Evolutionary conservation across 2,797 vertebrate species (phyloP).

Genomic region (Parambassis ranga): DNA sequence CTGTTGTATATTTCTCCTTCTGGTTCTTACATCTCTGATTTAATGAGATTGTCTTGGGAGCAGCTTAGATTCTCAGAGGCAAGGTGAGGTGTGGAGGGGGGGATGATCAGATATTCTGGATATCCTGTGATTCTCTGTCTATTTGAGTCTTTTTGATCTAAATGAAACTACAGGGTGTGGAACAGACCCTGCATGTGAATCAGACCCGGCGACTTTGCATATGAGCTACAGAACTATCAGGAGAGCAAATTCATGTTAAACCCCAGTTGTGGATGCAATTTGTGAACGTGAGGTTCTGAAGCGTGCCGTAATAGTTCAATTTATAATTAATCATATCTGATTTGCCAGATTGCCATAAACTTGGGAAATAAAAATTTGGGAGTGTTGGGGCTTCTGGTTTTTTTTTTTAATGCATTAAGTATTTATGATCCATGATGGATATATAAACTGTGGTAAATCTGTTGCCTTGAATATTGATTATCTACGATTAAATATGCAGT

Average conservation of each 20-base stretch:
- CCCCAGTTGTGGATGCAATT: conserved; percentile 70
- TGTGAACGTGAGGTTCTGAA: conserved; percentile 70
- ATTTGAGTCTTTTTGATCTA: conserved; percentile 77
- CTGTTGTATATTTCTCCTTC: conserved; percentile 43
- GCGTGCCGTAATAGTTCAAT: conserved; percentile 75
- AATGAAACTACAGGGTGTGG: conserved; percentile 72
- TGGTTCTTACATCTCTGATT: conserved; percentile 60
- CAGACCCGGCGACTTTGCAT: conserved; percentile 54
- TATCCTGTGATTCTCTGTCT: conserved; percentile 73
- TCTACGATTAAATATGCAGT: conserved; percentile 93
- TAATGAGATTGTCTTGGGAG: conserved; percentile 69
- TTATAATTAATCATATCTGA: conserved; percentile 94
- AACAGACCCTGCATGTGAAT: conserved; percentile 72
- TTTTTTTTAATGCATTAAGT: conserved; percentile 85
- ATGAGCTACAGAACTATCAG: conserved; percentile 56
- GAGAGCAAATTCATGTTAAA: conserved; percentile 64
- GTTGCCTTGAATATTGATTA: conserved; percentile 94
- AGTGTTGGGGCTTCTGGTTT: conserved; percentile 75
- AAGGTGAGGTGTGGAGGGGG: conserved; percentile 52
- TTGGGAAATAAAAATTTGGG: conserved; percentile 82
- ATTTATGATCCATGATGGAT: conserved; percentile 94
- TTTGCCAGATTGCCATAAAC: conserved; percentile 94
- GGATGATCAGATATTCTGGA: conserved; percentile 69
- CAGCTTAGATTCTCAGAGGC: conserved; percentile 58
- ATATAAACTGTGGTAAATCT: conserved; percentile 85